Evolutionary conservation across 2,888 invertebrate genomes (phyloP), one percentile per base, ranked within the genome.

Genomic region (Tinea trinotella): DNA sequence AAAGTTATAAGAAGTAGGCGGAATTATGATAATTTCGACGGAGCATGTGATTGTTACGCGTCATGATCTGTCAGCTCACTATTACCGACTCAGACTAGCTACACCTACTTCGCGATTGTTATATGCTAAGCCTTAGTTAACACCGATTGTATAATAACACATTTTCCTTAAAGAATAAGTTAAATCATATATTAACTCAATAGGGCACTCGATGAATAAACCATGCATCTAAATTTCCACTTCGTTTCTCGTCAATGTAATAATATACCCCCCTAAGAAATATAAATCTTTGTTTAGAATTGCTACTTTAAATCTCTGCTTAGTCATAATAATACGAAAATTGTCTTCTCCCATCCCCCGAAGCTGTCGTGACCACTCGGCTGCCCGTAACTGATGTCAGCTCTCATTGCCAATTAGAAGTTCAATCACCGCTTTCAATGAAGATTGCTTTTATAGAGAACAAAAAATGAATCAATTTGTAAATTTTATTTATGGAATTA

Each of bases 351-450:
- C 30, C 30, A 30, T 30, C 30, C 30, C n/a, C 15, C 40, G 40
- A 12, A 12, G 13, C 40, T 22, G 56, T 58, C 72, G 71, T 73
- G 73, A 71, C 70, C 62, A 60, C 56, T 61, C 55, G 57, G 63
- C 62, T 13, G 55, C 20, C 54, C 72, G 70, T 69, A 65, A 64
- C 68, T 64, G 70, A 71, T 66, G 74, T 65, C 70, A 70, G 65
- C 63, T 65, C 67, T 71, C 65, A 63, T 60, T 66, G 70, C 66
- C 78, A 79, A 80, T 81, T 82, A 76, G 65, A 72, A 74, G 81
- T 78, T 82, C 81, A 80, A 67, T 81, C 76, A 78, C 77, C 77
- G 68, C 60, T 66, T 62, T 61, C 66, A 68, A 64, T 64, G 65
- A 61, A 64, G 57, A 40, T 57, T 63, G 65, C 46, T 40, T 40